Evolutionary conservation across 1,140 invertebrate genomes (phyloP).

Genomic region (Dinothrombium tinctorium): DNA sequence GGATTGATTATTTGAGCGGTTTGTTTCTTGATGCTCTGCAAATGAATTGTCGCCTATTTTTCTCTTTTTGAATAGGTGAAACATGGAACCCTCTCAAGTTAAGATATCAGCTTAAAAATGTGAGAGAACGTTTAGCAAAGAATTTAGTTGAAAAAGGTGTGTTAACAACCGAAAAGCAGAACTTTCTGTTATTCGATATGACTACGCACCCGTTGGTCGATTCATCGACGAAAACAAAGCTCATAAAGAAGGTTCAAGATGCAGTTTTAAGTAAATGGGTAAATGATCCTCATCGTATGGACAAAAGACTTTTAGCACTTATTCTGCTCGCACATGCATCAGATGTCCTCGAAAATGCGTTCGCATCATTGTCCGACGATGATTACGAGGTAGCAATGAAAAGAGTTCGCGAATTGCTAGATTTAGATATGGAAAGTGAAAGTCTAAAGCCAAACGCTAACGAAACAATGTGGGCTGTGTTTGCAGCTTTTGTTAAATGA

Average conservation of each 20-base stretch:
- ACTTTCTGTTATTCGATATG: slow-evolving; percentile 99
- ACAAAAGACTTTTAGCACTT: slow-evolving; percentile 69
- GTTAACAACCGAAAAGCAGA: slow-evolving; percentile 98
- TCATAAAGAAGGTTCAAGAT: slow-evolving; percentile 98
- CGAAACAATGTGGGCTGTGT: slow-evolving; percentile 89
- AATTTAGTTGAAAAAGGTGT: slow-evolving; percentile 99
- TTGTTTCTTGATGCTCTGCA: slow-evolving; percentile 17
- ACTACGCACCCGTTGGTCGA: slow-evolving; percentile 97
- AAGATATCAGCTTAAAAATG: slow-evolving; percentile 93
- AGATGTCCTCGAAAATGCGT: slow-evolving; percentile 98
- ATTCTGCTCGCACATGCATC: slow-evolving; percentile 89
- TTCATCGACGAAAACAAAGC: slow-evolving; percentile 75
- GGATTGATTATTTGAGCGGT: slow-evolving; percentile 99
- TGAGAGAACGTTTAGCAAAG: slow-evolving; percentile 92
- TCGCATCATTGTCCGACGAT: slow-evolving; percentile 88
- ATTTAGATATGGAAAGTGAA: slow-evolving; percentile 88
- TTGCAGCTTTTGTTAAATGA: slow-evolving; percentile 90
- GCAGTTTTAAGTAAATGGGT: slow-evolving; percentile 85
- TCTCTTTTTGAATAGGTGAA: slow-evolving; percentile 41
- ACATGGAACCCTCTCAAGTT: slow-evolving; percentile 99
- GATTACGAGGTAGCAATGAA: slow-evolving; percentile 97
- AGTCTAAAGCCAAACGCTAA: slow-evolving; percentile 56
- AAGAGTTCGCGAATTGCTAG: slow-evolving; percentile 74
- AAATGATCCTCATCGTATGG: slow-evolving; percentile 91
- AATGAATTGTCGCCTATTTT: slow-evolving; percentile 6